Evolutionary conservation across 2,888 invertebrate genomes (phyloP), one percentile per base, ranked within the genome.

Genomic region (Macrosiphum euphorbiae): DNA sequence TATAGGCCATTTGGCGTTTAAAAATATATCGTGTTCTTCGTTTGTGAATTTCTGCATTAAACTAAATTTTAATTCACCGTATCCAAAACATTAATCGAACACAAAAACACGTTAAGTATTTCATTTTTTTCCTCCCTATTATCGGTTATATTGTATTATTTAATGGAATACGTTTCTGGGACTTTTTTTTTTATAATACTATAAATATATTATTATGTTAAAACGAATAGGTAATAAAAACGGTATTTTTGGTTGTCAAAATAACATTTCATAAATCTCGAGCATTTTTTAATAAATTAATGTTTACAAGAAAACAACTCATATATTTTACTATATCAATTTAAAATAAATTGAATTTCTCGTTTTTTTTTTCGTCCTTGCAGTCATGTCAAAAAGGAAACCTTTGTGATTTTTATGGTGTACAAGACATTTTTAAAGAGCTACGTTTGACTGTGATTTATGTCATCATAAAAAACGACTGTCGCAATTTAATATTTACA

Each of bases 331-430:
- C 47, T 16, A 87, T 58, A 50, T 88, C 61, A 41, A 67, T 67
- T 67, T 67, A 20, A 67, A 88, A 67, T 61, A 85, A 92, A 92
- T 92, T 61, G 61, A 1, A 55, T 92, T 92, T 91, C 35, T 61
- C 28, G 4, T 92, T 47, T 86, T 47, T 26, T 92, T 35, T 26
- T 26, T 26, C 3, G 41, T 44, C 58, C 26, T 58, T 35, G 28
- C 47, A 35, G 35, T 47, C 61, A 50, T 61, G 87, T 86, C 61
- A 50, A 58, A 58, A 47, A 91, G 3, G 50, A 61, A 86, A 87
- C 50, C 50, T 67, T 87, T 67, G 41, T 92, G 28, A 50, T 67
- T 67, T 92, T 67, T 88, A 88, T 50, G 50, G 16, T 50, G 35
- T 24, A 61, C 47, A 87, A 5, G 8, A 61, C 35, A 41, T 88